Evolutionary conservation across 2,797 vertebrate genomes (phyloP), one percentile per base, ranked within the genome.

Genomic region (Sebastolobus altivelis): DNA sequence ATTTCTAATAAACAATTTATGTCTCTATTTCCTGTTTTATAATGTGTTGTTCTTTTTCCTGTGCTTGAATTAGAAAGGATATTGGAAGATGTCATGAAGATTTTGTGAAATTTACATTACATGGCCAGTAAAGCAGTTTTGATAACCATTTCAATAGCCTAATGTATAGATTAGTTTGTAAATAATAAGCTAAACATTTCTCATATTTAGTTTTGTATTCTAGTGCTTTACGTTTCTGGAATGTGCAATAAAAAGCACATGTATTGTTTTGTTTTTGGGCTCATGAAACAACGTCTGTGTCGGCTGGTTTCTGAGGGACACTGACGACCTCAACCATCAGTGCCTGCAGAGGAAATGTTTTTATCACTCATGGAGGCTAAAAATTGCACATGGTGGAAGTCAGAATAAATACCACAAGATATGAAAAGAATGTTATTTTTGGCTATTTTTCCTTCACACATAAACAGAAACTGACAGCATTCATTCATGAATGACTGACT

Each of bases 1-100:
- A 77, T 71, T 79, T 85, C 16, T 77, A 82, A 88, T 75, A 84
- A 85, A 87, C 18, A 5, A 13, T 22, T 52, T 74, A 14, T 60
- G 20, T 54, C 8, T 46, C 4, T 40, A 49, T n/a, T 8, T 49
- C 35, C 2, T 18, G 8, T 59, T 82, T 73, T 56, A 1, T 62
- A 22, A 16, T 54, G 4, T 61, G 60, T 31, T 35, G 14, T 66
- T 78, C 3, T 52, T 12, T 29, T 58, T 73, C 33, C 6, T 63
- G 14, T 75, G 31, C 25, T 46, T 68, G 27, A 20, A 58, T 59
- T 27, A n/a, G 0, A 72, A 69, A 49, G 31, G 0, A 1, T 20
- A 10, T 43, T 29, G 2, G 6, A 58, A 49, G 5, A 2, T 33
- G 10, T 68, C 3, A 55, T 46, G 10, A 56, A 54, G 40, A 54